These are phyloP conservation scores for Coenobita brevimanus DNA, from an alignment of 1,140 invertebrate genomes.

Conservation along the genomic window DNA sequence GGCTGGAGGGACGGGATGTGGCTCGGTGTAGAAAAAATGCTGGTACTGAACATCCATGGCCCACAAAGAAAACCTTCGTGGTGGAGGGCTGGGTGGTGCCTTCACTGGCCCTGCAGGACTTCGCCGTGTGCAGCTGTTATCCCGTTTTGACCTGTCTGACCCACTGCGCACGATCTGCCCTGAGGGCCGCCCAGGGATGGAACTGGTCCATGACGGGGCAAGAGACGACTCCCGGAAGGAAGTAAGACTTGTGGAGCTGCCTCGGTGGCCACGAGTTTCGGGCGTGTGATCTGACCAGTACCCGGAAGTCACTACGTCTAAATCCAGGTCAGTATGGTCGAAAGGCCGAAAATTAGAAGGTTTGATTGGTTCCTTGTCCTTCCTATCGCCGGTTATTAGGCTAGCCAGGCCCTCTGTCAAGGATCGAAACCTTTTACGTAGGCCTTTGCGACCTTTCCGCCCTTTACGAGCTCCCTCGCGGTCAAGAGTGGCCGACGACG, in stretches of 20 bases:
- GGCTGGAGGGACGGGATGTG: not conserved
- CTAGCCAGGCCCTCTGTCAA: slow-evolving; percentile 65
- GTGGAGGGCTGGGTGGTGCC: slow-evolving; percentile 65
- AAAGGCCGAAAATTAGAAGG: slow-evolving; percentile 37
- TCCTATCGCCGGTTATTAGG: slow-evolving; percentile 60
- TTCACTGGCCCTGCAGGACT: slow-evolving; percentile 48
- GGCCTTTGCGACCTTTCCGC: slow-evolving; percentile 22
- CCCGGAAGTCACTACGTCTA: slow-evolving; percentile 10
- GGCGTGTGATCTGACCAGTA: slow-evolving; percentile 39
- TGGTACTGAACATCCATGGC: slow-evolving; percentile 44
- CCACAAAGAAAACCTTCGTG: slow-evolving; percentile 61
- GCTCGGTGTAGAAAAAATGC: slow-evolving; percentile 38
- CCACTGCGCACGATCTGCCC: no score
- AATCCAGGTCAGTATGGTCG: slow-evolving; percentile 44
- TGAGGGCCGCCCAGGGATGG: no score
- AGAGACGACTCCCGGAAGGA: slow-evolving; percentile 16
- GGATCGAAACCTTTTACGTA: slow-evolving; percentile 63
- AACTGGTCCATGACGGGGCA: not conserved
- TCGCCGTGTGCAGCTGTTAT: not conserved
- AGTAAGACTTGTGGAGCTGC: slow-evolving; percentile 34
- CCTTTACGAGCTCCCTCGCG: not conserved
- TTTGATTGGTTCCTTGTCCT: slow-evolving; percentile 41
- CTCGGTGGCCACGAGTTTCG: slow-evolving; percentile 1
- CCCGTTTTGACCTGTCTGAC: not conserved
- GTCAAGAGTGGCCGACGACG: not conserved